These are phyloP conservation scores for Drosophila sturtevanti DNA, from an alignment of 1,140 invertebrate genomes.

Conservation along the genomic window DNA sequence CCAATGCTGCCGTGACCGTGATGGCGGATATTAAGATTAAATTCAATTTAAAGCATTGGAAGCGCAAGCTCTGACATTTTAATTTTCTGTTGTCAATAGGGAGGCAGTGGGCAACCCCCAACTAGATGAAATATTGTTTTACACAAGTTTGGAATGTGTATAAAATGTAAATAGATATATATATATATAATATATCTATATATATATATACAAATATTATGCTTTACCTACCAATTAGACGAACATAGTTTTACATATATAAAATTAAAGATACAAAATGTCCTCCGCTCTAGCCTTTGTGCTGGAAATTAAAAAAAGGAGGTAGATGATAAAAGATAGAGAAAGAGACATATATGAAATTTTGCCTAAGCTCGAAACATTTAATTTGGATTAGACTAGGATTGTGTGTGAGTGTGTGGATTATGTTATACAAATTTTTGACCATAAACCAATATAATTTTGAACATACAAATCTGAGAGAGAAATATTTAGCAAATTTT, in stretches of 20 bases:
- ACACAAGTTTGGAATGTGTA: constrained; percentile 68
- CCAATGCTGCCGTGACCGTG: constrained; percentile 30
- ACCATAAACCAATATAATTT: not conserved
- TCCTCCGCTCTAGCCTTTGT: constrained; percentile 47
- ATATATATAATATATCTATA: not conserved
- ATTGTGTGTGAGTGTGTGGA: not conserved
- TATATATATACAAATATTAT: constrained; percentile 42
- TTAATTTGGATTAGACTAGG: not conserved
- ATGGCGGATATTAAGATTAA: constrained; percentile 63
- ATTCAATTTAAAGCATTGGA: constrained; percentile 71
- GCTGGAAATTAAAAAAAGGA: constrained; percentile 11
- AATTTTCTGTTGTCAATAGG: constrained; percentile 54
- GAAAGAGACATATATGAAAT: constrained; percentile 2
- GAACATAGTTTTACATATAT: constrained; percentile 44
- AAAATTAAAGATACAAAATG: constrained; percentile 35
- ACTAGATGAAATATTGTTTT: constrained; percentile 54
- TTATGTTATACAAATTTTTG: not conserved
- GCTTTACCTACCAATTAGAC: constrained; percentile 66
- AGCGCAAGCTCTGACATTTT: constrained; percentile 68
- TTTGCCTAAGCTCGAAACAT: constrained; percentile 1
- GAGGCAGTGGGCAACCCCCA: constrained; percentile 20
- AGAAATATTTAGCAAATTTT: constrained; percentile 25
- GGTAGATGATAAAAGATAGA: constrained; percentile 20
- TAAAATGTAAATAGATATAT: constrained; percentile 71
- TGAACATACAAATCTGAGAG: not conserved